Evolutionary conservation across 2,888 invertebrate species (phyloP).

Genomic region (Sinopyrophorus schimmeli): DNA sequence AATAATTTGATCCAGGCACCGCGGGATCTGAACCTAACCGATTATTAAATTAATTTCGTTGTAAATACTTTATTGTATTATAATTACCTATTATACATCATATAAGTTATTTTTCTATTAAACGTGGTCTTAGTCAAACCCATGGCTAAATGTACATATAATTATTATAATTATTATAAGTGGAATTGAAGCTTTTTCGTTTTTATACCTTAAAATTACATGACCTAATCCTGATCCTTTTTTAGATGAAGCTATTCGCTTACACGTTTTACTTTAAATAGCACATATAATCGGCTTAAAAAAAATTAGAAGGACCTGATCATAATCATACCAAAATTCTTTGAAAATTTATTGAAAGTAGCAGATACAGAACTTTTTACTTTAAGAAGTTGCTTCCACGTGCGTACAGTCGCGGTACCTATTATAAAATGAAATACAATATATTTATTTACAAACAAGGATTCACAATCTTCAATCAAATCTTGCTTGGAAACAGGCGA

Average conservation of each 20-base stretch:
- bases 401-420: too few species aligned
- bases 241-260: too few species aligned
- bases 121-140: constrained; percentile 54
- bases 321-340: too few species aligned
- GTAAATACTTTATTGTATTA: constrained; percentile 56
- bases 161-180: constrained; percentile 54
- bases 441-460: constrained; percentile 25
- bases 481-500: constrained; percentile 29
- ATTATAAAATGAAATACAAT: constrained; percentile 20
- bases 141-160: constrained; percentile 56
- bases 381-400: too few species aligned
- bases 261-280: too few species aligned
- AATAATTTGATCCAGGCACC: constrained; percentile 36
- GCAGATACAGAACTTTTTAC: too few species aligned
- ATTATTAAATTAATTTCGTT: constrained; percentile 48
- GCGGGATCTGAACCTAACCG: constrained; percentile 36
- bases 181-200: constrained; percentile 38
- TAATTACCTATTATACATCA: constrained; percentile 55
- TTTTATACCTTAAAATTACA: constrained; percentile 17
- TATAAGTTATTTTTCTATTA: constrained; percentile 58
- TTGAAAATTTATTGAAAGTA: too few species aligned
- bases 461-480: constrained; percentile 24
- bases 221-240: too few species aligned
- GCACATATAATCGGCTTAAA: too few species aligned
- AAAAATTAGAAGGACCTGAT: too few species aligned